Base-by-base conservation (phyloP, 2,113 vertebrate genomes). In the Mus spicilegus region DNA sequence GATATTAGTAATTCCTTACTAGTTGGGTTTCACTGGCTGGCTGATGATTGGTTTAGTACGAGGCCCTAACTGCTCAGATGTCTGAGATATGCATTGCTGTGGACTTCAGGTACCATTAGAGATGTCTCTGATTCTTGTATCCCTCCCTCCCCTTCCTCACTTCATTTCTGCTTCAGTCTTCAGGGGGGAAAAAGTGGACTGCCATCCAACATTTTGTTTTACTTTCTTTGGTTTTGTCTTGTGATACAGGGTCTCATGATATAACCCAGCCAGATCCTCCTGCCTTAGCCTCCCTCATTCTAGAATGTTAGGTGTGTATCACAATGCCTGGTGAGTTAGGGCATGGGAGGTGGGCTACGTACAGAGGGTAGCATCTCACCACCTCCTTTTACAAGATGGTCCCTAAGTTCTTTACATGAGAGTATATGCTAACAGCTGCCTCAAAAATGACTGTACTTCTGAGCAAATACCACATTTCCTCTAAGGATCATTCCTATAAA, bases 401-500 rank as follows among this genome's bases (percentile, higher is more conserved):
- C 8, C 12, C 24, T n/a, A 63, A 58, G 51, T 81, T 73, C 51
- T 36, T 39, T 17, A n/a, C 72, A 0, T 10, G 19, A 69, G 46
- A 54, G 14, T 70, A 0, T 75, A 7, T 75, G 28, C 51, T 80
- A 70, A 39, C 5, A 39, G 28, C 24, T 28, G 61, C 33, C 12
- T 11, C 39, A 70, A 51, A 19, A 51, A 54, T 4, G 0, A 46
- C 33, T 17, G 12, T 3, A 5, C 39, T 28, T 39, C 72, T 51
- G 76, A 94, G 77, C 8, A 88, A 93, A 75, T 39, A 20, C 36
- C 28, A 49, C 49, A 28, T 69, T 95, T 92, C 78, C 39, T 95
- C 90, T 36, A 90, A 96, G 69, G 95, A 85, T 84, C 65, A 54
- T 92, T 72, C 51, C 46, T 89, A 30, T n/a, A 16, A 78, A 80